Percentiles rank a stretch among this genome's conserved stretches.
phyloP scores from a whole-genome alignment of 2,797 vertebrate species.

The Phoeniculus purpureus region DNA sequence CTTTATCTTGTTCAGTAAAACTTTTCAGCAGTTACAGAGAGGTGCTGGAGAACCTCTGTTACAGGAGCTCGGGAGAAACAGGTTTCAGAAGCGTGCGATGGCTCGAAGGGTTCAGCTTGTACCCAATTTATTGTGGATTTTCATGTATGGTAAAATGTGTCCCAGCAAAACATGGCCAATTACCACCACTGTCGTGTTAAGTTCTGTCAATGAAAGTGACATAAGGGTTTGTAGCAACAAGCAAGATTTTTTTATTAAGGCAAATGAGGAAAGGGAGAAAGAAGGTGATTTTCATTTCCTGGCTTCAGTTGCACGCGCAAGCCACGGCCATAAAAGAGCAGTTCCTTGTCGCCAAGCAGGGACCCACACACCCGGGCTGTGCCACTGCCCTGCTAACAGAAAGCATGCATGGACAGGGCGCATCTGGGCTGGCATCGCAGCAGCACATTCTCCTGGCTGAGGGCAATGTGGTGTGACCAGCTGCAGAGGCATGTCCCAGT shows the following conservation, averaged over 20 bases:
- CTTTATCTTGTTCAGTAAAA: neutral
- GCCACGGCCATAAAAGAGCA: neutral
- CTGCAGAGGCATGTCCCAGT: neutral
- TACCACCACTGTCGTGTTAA: neutral
- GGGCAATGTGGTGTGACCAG: neutral
- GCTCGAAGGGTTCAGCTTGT: neutral
- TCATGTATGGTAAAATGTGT: neutral
- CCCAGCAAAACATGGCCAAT: neutral
- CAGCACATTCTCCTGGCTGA: neutral
- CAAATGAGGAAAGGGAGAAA: neutral
- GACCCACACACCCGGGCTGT: fast-evolving
- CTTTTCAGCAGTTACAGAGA: neutral
- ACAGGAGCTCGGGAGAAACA: neutral
- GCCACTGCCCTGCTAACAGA: neutral
- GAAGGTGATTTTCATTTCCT: slow-evolving; percentile 34
- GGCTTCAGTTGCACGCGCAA: neutral
- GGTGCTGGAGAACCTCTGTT: neutral
- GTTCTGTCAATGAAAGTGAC: neutral
- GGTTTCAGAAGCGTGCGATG: neutral
- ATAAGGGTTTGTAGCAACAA: neutral
- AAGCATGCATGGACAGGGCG: fast-evolving
- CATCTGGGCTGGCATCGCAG: neutral
- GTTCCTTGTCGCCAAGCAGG: fast-evolving
- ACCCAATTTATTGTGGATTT: neutral
- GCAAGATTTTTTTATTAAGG: neutral